Evolutionary conservation across 2,113 vertebrate genomes (phyloP), one percentile per base, ranked within the genome.

Genomic region (Aptenodytes patagonicus): DNA sequence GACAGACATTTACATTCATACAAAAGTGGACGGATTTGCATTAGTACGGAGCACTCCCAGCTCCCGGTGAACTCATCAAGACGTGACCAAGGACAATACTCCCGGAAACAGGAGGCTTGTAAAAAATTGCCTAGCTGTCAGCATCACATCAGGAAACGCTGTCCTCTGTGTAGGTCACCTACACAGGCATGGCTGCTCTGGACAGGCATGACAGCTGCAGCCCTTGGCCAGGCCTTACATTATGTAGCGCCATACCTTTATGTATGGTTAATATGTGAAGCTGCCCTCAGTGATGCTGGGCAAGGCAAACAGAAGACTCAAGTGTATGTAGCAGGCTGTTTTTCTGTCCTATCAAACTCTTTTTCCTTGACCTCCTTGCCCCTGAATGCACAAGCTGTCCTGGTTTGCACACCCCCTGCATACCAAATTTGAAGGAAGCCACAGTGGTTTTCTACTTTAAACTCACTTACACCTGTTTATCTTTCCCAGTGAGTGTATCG

Each of bases 211-310:
- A 10, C 0, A 1, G 44, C 18, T 13, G 3, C 20, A 75, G 62
- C 49, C 66, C 16, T 83, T 15, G 25, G 51, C 55, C 28, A 70
- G 38, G 13, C 28, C 26, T 40, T 72, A 14, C 11, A 2, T 15
- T 34, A 7, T 0, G 0, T 68, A 62, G 44, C 8, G 7, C 13
- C 17, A 6, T 36, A 16, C 7, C 29, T 49, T 34, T 52, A 16
- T 8, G 4, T 18, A 4, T 36, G 55, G 16, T 49, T 81, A 38
- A 29, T 19, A 4, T 15, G 34, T 17, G 52, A 79, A 71, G 38
- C 22, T 87, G 40, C 9, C 16, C 6, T 32, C 26, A 55, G 55
- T 28, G 38, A 17, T 3, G 1, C 15, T 15, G 51, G 28, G 26
- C 55, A 85, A 46, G 32, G 29, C 8, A 29, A 66, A 42, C 3